Evolutionary conservation across 92 coral and sea anemone species (phyloP), one percentile per base, ranked within the genome.

Genomic region (Parazoanthus darwini): DNA sequence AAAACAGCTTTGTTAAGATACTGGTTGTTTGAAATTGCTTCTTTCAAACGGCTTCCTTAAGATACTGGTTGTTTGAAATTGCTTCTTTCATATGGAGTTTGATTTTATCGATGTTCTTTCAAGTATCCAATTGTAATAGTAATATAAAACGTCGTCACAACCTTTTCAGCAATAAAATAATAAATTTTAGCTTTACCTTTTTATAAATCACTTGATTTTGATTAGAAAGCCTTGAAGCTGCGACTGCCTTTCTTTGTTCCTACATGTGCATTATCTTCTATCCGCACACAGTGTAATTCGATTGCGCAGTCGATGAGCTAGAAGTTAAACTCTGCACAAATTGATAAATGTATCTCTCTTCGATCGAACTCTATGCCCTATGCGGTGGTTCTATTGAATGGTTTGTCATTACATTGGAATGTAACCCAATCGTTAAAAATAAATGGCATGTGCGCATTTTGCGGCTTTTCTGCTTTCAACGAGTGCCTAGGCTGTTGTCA

Each of bases 351-450:
- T 73, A 73, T 73, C 42, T 73, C 23, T 73, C 77, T 73, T 73
- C 77, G 59, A 15, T 7, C 42, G 74, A 22, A 26, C 74, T 4
- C 42, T 39, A 39, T 39, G 42, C 20, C 0, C 38, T 73, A 73
- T 73, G 77, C 77, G 77, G 43, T 29, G 77, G 23, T 25, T 73
- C 43, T 29, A 73, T 73, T 73, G 39, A 73, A 73, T n/a, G 42
- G 77, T 37, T 73, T 73, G 77, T 73, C 42, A 73, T 73, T 29
- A 33, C 77, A 73, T 73, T 20, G 77, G 77, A 33, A 73, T 73
- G 77, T 73, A 73, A 73, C 42, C 16, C 42, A 73, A 73, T 73
- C 77, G 77, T 22, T 73, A 15, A 70, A 29, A n/a, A 70, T n/a
- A 11, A 70, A 2, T n/a, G 77, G 77, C 77, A 73, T 10, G 16